Conservation (phyloP, 2,888 invertebrate genomes). For the Sinotaia quadrata region DNA sequence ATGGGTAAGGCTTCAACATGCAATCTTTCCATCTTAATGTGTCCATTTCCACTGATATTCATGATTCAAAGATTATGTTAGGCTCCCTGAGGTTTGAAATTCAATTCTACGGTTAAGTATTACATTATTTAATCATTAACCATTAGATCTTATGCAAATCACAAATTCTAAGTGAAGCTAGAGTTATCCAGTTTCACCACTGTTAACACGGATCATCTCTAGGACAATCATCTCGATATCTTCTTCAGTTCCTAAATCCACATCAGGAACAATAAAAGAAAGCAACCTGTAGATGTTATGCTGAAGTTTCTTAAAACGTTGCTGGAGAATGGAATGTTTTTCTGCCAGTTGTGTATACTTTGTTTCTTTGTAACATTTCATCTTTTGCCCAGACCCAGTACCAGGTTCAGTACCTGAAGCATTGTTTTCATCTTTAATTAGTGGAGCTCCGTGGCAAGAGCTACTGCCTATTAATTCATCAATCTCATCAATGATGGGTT, state of each 20-base stretch:
- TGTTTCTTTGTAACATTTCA: not conserved
- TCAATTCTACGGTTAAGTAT: no score
- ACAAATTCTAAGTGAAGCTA: no score
- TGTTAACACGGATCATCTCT: conserved; percentile 54
- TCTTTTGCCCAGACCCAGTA: not conserved
- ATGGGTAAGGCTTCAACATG: no score
- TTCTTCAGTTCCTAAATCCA: conserved; percentile 51
- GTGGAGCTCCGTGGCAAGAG: not conserved
- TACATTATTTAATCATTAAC: no score
- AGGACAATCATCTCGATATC: conserved; percentile 56
- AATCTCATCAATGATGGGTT: conserved; percentile 28
- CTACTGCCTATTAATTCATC: not conserved
- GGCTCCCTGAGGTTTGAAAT: no score
- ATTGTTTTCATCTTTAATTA: conserved; percentile 11
- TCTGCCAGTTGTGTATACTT: conserved; percentile 21
- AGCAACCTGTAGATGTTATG: conserved; percentile 48
- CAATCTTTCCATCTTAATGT: no score
- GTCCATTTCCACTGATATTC: no score
- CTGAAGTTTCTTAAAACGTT: conserved; percentile 42
- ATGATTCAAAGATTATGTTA: no score
- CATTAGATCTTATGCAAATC: no score
- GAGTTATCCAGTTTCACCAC: no score
- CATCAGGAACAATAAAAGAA: conserved; percentile 51
- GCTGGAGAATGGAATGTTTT: conserved; percentile 15
- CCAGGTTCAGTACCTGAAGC: conserved; percentile 3